Conservation (phyloP, 2,888 invertebrate species). For the Iphiclides podalirius region DNA sequence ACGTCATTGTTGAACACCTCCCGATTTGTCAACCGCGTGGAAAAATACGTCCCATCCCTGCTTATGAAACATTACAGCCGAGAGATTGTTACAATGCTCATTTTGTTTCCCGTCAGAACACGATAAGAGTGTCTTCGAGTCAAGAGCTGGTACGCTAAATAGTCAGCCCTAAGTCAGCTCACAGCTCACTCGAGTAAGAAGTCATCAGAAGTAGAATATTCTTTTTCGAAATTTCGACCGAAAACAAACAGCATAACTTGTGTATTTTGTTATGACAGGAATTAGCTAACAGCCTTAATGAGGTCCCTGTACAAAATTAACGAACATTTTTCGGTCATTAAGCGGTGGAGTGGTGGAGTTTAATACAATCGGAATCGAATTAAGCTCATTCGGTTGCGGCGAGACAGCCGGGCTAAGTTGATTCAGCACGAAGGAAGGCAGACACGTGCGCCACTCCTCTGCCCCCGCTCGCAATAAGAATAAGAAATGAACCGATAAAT, state of each 20-base stretch:
- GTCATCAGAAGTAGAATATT: too few species aligned
- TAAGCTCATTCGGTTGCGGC: conserved; percentile 74
- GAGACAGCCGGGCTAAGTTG: conserved; percentile 60
- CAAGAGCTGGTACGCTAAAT: too few species aligned
- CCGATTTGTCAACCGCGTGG: conserved; percentile 37
- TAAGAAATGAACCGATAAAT: conserved; percentile 53
- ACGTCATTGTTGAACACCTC: conserved; percentile 33
- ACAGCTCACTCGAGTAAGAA: too few species aligned
- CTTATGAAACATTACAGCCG: too few species aligned
- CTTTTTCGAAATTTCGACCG: too few species aligned
- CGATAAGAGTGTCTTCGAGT: too few species aligned
- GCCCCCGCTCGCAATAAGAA: conserved; percentile 54
- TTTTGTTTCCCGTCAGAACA: too few species aligned
- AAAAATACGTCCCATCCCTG: too few species aligned
- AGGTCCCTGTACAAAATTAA: conserved; percentile 36
- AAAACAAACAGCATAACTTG: too few species aligned
- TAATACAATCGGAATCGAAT: conserved; percentile 77
- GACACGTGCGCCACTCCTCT: conserved; percentile 49
- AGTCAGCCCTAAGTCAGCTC: too few species aligned
- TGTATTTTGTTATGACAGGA: conserved; percentile 33
- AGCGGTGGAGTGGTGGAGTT: conserved; percentile 63
- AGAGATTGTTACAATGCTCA: too few species aligned
- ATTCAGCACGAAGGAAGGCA: conserved; percentile 66
- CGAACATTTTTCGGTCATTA: conserved; percentile 58
- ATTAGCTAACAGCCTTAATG: conserved; percentile 31